phyloP scores from a whole-genome alignment of 1,140 invertebrate species.

The Ladona fulva region DNA sequence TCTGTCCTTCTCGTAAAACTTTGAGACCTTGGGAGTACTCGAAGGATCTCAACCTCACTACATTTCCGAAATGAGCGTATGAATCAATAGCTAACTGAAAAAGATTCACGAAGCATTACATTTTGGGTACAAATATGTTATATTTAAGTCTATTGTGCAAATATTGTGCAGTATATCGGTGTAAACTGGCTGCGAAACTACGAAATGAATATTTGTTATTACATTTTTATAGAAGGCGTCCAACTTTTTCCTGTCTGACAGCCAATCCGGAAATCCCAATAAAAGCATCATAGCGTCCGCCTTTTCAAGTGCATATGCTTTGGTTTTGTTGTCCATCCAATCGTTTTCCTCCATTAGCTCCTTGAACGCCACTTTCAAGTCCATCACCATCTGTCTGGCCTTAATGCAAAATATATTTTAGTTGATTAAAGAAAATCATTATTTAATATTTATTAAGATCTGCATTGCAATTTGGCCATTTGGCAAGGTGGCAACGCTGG shows the following conservation, averaged over 20 bases:
- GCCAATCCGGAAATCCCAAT: slow-evolving; percentile 14
- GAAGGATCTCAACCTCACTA: slow-evolving; percentile 12
- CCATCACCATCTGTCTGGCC: slow-evolving; percentile 16
- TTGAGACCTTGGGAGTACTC: background rate
- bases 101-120: background rate
- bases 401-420: background rate
- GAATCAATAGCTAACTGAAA: slow-evolving; percentile 9
- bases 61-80: slow-evolving; percentile 13
- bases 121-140: background rate
- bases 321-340: slow-evolving; percentile 21
- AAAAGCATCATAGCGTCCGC: slow-evolving; percentile 11
- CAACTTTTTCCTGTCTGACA: background rate
- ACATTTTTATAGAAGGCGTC: slow-evolving; percentile 29
- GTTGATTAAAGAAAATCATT: no score
- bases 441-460: no score
- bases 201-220: slow-evolving; percentile 27
- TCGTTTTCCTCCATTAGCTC: slow-evolving; percentile 1
- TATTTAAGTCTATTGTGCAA: background rate
- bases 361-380: slow-evolving; percentile 15
- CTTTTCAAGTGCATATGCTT: slow-evolving; percentile 14
- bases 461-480: no score
- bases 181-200: no score
- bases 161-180: no score
- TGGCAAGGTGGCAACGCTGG: no score
- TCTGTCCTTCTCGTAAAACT: background rate